Evolutionary conservation across 2,797 vertebrate genomes (phyloP), one percentile per base, ranked within the genome.

Genomic region (Anomalospiza imberbis): DNA sequence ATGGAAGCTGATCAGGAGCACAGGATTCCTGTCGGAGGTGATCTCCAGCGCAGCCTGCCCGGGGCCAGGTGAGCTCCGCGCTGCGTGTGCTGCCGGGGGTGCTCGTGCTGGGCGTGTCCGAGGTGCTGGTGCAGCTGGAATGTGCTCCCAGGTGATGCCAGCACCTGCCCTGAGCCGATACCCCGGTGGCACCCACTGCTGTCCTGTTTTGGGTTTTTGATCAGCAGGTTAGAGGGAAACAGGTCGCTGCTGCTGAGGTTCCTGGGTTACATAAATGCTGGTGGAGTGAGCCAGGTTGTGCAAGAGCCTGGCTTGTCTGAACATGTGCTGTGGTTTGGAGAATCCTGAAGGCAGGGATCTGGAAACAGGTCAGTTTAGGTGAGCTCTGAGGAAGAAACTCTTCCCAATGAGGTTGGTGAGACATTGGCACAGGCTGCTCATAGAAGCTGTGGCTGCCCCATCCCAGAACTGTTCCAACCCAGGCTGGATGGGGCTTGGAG

Each of bases 1-100:
- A 0, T 0, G 12, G 22, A 7, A 8, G 36, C 1, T 0, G 20
- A 16, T 5, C 25, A 22, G 65, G 20, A 47, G 3, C n/a, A 28
- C 6, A 13, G 44, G 24, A 2, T 16, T 31, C 12, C 29, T 45
- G 38, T 5, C 0, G 0, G 38, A 19, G 28, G 17, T 6, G 24
- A 40, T 16, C 40, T 8, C 38, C 67, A 21, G 29, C 1, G 32
- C 31, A 32, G 47, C 36, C 66, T 50, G 57, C 10, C 29, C 1
- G 5, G 25, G 50, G 42, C 31, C 70, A 36, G 78, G 32, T 36
- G 78, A n/a, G 87, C 32, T 75, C 31, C 10, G 40, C 1, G 3
- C 40, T 9, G 4, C 0, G 0, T 3, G 15, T 4, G 54, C 42
- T 6, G 63, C 16, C 1, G 6, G 13, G 38, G 75, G 8, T 13